Percentiles rank a stretch among this genome's conserved stretches.
Conservation (phyloP, 2,797 vertebrate species). For the Enteromius viviparus region DNA sequence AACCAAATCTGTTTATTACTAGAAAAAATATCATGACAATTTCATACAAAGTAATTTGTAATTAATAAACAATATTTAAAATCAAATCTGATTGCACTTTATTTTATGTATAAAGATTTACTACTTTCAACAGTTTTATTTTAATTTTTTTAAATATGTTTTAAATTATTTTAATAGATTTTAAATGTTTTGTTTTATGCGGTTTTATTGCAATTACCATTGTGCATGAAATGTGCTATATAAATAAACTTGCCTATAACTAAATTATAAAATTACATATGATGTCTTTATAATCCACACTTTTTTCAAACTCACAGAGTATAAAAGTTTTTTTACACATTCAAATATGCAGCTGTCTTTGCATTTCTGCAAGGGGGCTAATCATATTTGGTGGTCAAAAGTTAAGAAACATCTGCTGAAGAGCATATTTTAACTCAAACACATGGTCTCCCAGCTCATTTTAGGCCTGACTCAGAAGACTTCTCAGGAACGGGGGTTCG, state of each 20-base stretch:
- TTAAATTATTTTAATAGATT: too few relatives aligned
- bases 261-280: background rate
- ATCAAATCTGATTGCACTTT: too few relatives aligned
- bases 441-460: slow-evolving; percentile 36
- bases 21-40: background rate
- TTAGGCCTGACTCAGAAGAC: slow-evolving; percentile 68
- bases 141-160: too few relatives aligned
- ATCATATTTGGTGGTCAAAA: slow-evolving; percentile 2
- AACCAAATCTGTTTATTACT: background rate
- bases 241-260: too few relatives aligned
- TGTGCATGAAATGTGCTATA: too few relatives aligned
- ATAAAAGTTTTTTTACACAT: background rate
- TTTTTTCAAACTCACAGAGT: too few relatives aligned
- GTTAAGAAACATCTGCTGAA: background rate
- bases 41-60: background rate
- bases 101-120: too few relatives aligned
- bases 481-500: slow-evolving; percentile 64
- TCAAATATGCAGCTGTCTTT: background rate
- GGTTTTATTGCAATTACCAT: too few relatives aligned
- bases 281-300: background rate
- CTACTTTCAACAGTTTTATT: too few relatives aligned
- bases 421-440: background rate
- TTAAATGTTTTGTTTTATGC: too few relatives aligned
- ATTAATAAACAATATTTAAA: background rate
- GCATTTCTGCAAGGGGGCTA: background rate